Conservation (phyloP, 2,888 invertebrate species). For the Diadromus collaris region DNA sequence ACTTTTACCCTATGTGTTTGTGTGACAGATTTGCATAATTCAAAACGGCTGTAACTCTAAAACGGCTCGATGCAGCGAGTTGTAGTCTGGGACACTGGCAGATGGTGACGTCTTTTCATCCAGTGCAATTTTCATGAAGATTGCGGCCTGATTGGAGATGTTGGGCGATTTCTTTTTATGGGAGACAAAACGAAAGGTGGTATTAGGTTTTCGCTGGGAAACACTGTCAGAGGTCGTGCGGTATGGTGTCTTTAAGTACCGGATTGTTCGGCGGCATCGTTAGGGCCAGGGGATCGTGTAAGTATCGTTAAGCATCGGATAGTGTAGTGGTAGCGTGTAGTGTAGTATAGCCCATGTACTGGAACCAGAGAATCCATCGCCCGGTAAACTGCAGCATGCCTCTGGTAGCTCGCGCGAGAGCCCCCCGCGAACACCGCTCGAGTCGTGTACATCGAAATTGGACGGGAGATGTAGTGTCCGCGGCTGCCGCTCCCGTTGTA, state of each 20-base stretch:
- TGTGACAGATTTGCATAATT: too few relatives aligned
- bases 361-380: constrained; percentile 55
- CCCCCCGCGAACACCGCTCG: constrained; percentile 66
- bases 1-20: too few relatives aligned
- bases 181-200: too few relatives aligned
- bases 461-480: constrained; percentile 79
- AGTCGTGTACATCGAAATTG: constrained; percentile 77
- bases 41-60: too few relatives aligned
- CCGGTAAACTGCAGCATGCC: constrained; percentile 57
- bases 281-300: neutral
- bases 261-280: constrained; percentile 35
- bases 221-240: neutral
- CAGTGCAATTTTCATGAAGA: too few relatives aligned
- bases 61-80: too few relatives aligned
- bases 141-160: too few relatives aligned
- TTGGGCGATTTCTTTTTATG: too few relatives aligned
- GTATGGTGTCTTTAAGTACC: neutral
- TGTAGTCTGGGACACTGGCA: too few relatives aligned
- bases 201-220: too few relatives aligned
- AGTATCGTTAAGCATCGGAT: constrained; percentile 9
- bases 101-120: too few relatives aligned
- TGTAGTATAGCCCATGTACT: constrained; percentile 30
- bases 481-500: constrained; percentile 49
- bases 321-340: constrained; percentile 45
- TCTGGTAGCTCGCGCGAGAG: constrained; percentile 51